Percentiles rank a stretch among this genome's conserved stretches.
Conservation (phyloP, 2,113 vertebrate genomes). For the Gila orcuttii region DNA sequence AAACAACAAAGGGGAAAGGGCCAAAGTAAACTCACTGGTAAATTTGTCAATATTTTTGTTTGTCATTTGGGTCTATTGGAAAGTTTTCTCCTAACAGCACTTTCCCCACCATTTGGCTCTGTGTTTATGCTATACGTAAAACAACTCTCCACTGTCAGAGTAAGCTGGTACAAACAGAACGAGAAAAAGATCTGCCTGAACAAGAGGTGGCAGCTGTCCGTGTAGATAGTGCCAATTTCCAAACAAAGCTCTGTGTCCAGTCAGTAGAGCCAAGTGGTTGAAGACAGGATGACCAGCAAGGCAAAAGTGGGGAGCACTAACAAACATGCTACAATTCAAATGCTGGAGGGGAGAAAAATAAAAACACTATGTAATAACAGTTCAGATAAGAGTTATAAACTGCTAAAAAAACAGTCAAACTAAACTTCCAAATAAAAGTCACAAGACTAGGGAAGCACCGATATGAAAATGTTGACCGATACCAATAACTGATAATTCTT, state of each 20-base stretch:
- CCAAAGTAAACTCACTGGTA: constrained; percentile 43
- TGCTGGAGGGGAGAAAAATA: constrained; percentile 29
- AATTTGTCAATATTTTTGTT: constrained; percentile 40
- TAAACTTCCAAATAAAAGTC: not conserved
- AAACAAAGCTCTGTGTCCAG: constrained; percentile 55
- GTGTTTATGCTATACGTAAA: constrained; percentile 28
- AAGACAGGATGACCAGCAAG: constrained; percentile 37
- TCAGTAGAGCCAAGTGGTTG: constrained; percentile 33
- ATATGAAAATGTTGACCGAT: no score
- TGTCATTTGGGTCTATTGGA: not conserved
- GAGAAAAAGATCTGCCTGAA: constrained; percentile 38
- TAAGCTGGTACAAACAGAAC: constrained; percentile 58
- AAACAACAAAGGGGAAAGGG: constrained; percentile 35
- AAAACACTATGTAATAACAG: not conserved
- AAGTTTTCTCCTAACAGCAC: constrained; percentile 1
- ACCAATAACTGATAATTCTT: no score
- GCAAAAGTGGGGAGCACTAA: constrained; percentile 38
- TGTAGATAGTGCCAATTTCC: constrained; percentile 51
- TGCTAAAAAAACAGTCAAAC: not conserved
- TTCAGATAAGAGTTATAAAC: not conserved
- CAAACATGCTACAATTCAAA: not conserved
- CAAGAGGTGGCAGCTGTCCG: constrained; percentile 53
- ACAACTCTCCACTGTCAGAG: constrained; percentile 50
- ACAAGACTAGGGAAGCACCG: not conserved
- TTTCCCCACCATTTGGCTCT: not conserved